Conservation (phyloP, 2,113 vertebrate species). For the Passer montanus region DNA sequence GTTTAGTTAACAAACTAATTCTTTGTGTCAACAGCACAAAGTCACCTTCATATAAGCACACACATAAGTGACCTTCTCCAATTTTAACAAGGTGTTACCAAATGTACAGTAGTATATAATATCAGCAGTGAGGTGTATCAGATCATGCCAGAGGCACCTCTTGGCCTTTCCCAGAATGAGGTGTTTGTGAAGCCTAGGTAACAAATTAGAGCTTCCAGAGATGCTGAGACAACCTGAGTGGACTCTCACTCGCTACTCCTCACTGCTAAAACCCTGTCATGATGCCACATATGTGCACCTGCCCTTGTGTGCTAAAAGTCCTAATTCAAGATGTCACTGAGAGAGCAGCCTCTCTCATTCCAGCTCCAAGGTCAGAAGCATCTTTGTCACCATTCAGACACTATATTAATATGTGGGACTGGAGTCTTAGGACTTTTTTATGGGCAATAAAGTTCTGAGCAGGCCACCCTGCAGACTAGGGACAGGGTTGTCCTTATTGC, state of each 20-base stretch:
- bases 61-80: not conserved
- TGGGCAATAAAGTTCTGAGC: not conserved
- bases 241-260: not conserved
- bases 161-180: not conserved
- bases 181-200: not conserved
- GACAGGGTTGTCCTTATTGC: not conserved
- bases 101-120: rapidly evolving
- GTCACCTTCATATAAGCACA: not conserved
- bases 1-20: not conserved
- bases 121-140: not conserved
- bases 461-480: not conserved
- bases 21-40: not conserved
- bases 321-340: not conserved
- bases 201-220: not conserved
- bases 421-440: not conserved
- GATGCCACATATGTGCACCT: not conserved
- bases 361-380: not conserved
- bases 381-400: not conserved
- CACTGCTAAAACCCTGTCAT: not conserved
- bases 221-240: not conserved
- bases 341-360: not conserved
- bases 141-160: rapidly evolving
- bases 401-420: not conserved
- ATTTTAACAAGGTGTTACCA: not conserved
- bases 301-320: not conserved